Percentiles rank a stretch among this genome's conserved stretches.
Evolutionary conservation across 1,140 invertebrate genomes (phyloP).

Genomic region (Pseudomyrmex dendroicus): DNA sequence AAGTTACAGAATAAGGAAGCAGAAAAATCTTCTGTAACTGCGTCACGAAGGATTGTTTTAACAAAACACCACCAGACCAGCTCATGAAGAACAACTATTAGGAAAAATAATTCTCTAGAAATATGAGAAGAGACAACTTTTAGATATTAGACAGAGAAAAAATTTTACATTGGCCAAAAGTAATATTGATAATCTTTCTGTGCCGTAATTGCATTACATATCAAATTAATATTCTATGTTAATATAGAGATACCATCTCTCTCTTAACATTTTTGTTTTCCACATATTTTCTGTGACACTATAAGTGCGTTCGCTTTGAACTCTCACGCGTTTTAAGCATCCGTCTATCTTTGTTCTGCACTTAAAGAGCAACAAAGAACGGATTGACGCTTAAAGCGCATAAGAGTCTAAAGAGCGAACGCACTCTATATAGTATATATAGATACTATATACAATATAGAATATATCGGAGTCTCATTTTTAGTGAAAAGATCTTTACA

Average conservation of each 20-base stretch:
- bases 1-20: not conserved
- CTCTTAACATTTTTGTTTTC: not conserved
- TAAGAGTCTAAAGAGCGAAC: no score
- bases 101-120: not conserved
- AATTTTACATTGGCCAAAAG: constrained; percentile 15
- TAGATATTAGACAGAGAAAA: not conserved
- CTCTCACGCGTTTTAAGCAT: no score
- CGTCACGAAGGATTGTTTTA: constrained; percentile 26
- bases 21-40: constrained; percentile 20
- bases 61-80: not conserved
- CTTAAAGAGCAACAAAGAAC: no score
- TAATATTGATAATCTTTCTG: constrained; percentile 49
- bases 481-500: constrained; percentile 10
- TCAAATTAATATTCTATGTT: constrained; percentile 33
- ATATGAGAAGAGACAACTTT: constrained; percentile 11
- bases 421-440: no score
- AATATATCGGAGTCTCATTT: not conserved
- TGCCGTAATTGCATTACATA: constrained; percentile 54
- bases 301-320: no score
- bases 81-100: no score
- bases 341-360: no score
- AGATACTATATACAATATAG: not conserved
- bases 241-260: constrained; percentile 27
- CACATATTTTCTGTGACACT: not conserved
- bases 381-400: no score